Percentiles rank a stretch among this genome's conserved stretches.
Evolutionary conservation across 2,888 invertebrate genomes (phyloP).

Genomic region (Archaeoteleia sp.): DNA sequence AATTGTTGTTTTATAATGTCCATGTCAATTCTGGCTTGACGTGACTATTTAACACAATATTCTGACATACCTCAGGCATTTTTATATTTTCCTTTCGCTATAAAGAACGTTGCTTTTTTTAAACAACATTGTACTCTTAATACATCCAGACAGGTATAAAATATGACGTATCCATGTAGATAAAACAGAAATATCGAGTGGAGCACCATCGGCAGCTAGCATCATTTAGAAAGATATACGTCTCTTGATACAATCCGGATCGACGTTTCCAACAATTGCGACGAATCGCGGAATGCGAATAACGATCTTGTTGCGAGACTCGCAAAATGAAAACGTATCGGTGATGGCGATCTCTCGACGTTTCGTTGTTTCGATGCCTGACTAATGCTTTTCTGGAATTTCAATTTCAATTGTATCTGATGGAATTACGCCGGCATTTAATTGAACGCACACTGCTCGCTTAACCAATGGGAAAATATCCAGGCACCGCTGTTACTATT

Average conservation of each 20-base stretch:
- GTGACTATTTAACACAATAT: too few relatives aligned
- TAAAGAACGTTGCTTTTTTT: too few relatives aligned
- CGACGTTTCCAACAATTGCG: slow-evolving; percentile 48
- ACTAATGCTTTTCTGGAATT: slow-evolving; percentile 54
- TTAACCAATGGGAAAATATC: slow-evolving; percentile 23
- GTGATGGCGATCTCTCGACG: slow-evolving; percentile 47
- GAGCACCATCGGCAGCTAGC: slow-evolving; percentile 42
- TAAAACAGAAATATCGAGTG: slow-evolving; percentile 39
- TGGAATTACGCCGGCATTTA: slow-evolving; percentile 46
- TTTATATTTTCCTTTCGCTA: too few relatives aligned
- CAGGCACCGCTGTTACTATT: slow-evolving; percentile 19
- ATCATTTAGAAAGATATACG: slow-evolving; percentile 52
- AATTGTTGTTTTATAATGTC: too few relatives aligned
- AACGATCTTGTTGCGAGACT: slow-evolving; percentile 49
- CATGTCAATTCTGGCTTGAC: too few relatives aligned
- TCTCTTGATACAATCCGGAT: slow-evolving; percentile 48
- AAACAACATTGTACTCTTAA: slow-evolving; percentile 1
- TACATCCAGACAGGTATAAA: slow-evolving; percentile 25
- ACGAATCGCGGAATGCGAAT: slow-evolving; percentile 51
- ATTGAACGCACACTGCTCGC: slow-evolving; percentile 30
- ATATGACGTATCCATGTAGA: slow-evolving; percentile 36
- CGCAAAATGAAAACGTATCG: slow-evolving; percentile 50
- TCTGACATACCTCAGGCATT: too few relatives aligned
- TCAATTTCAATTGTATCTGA: slow-evolving; percentile 51
- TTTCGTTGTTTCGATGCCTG: slow-evolving; percentile 49